Base-by-base conservation (phyloP, 2,888 invertebrate species). In the Strigamia crassipes region DNA sequence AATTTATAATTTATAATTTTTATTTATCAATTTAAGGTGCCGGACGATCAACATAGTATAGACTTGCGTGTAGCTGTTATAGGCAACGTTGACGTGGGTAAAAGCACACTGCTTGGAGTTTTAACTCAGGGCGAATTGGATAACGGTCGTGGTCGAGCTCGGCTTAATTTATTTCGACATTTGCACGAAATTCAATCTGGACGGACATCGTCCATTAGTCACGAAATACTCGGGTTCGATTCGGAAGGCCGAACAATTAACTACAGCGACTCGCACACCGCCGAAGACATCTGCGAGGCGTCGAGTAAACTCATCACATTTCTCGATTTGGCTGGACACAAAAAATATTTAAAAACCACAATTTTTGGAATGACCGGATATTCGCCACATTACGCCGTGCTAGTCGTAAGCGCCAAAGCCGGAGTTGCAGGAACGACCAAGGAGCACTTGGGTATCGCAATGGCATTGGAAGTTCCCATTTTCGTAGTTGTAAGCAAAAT, bases 201-300 rank as follows among this genome's bases (percentile, higher is more conserved):
- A 0, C 91, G 97, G 84, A 99, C 98, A 0, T 97, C 96, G 0
- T 97, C 96, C 5, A 94, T 98, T 86, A 96, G 96, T 84, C 96
- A 97, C 87, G 97, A 98, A 90, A 96, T 99, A 84, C 91, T 99
- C 8, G 99, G 99, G 10, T 99, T 99, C 87, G 96, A 97, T 88
- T 91, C 92, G 1, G 90, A 92, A 90, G 95, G 95, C 0, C 92
- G 94, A 86, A 93, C 95, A 1, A 93, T 97, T 13, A 97, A 96
- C 89, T 89, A 89, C 85, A 94, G 94, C 61, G 95, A 96, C 86
- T 91, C 96, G 87, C 94, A 95, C 89, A 96, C 95, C 0, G 94
- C 96, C 0, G 96, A 97, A 87, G 94, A 98, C 85, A 97, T 99
- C 82, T 96, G 96, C 85, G 96, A 97, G 86, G 90, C 93, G 77